phyloP scores from a whole-genome alignment of 1,140 invertebrate genomes.

The Glossosoma conforme region DNA sequence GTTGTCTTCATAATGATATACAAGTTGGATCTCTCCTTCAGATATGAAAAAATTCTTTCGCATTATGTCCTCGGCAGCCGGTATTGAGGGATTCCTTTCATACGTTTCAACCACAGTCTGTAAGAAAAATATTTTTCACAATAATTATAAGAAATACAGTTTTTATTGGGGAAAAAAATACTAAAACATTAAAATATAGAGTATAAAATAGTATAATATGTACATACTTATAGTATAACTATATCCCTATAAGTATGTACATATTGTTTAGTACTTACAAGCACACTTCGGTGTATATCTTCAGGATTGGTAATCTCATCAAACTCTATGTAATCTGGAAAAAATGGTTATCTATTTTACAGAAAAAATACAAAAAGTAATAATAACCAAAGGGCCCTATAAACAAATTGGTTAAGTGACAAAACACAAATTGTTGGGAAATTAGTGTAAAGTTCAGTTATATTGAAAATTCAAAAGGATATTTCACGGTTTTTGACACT shows the following conservation, averaged over 20 bases:
- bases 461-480: no score
- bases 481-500: no score
- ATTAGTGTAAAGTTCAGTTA: no score
- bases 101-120: constrained; percentile 60
- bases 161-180: no score
- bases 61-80: constrained; percentile 57
- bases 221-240: no score
- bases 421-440: no score
- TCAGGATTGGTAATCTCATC: constrained; percentile 8
- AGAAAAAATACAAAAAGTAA: neutral
- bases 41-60: constrained; percentile 58
- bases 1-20: constrained; percentile 65
- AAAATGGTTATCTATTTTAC: neutral
- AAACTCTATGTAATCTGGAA: constrained; percentile 25
- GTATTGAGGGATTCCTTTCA: constrained; percentile 50
- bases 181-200: no score
- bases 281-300: constrained; percentile 8
- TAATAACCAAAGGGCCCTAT: neutral
- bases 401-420: neutral
- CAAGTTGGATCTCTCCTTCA: constrained; percentile 58
- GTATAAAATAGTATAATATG: no score
- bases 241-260: neutral
- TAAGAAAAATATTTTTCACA: no score
- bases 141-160: no score
- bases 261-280: constrained; percentile 12